Evolutionary conservation across 2,113 vertebrate genomes (phyloP).

Genomic region (Scomber japonicus): DNA sequence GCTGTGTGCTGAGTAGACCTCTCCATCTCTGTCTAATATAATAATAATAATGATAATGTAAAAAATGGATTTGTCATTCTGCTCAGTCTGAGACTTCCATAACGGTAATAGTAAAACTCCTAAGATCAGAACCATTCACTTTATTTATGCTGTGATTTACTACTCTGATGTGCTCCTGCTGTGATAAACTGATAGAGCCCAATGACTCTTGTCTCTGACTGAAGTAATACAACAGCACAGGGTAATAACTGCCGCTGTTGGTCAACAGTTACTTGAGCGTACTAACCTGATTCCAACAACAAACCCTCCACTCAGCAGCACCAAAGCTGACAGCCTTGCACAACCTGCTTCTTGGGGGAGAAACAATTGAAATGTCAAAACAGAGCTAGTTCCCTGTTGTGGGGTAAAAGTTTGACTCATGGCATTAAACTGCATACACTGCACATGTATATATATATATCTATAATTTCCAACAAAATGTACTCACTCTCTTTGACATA

Average conservation of each 20-base stretch:
- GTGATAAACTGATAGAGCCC: neutral
- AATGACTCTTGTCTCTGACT: neutral
- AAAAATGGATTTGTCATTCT: slow-evolving; percentile 19
- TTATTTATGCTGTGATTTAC: slow-evolving; percentile 26
- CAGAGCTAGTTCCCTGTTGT: too few relatives aligned
- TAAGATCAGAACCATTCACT: slow-evolving; percentile 16
- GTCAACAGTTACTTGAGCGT: neutral
- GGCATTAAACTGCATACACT: too few relatives aligned
- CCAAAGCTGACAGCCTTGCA: neutral
- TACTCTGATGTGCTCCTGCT: slow-evolving; percentile 12
- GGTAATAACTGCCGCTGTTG: slow-evolving; percentile 8
- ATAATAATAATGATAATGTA: slow-evolving; percentile 19
- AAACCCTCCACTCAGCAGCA: slow-evolving; percentile 1
- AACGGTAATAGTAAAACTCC: slow-evolving; percentile 23
- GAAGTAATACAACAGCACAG: slow-evolving; percentile 1
- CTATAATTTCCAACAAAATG: too few relatives aligned
- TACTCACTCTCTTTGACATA: too few relatives aligned
- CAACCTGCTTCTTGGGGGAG: too few relatives aligned
- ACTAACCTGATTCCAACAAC: slow-evolving; percentile 8
- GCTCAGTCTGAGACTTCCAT: slow-evolving; percentile 13
- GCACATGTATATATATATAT: too few relatives aligned
- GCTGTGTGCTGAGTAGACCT: slow-evolving; percentile 1
- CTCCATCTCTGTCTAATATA: slow-evolving; percentile 14
- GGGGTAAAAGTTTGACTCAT: too few relatives aligned
- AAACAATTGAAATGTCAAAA: too few relatives aligned